These are phyloP conservation scores for Silvanus unidentatus DNA, from an alignment of 2,888 invertebrate species.

Conservation along the genomic window DNA sequence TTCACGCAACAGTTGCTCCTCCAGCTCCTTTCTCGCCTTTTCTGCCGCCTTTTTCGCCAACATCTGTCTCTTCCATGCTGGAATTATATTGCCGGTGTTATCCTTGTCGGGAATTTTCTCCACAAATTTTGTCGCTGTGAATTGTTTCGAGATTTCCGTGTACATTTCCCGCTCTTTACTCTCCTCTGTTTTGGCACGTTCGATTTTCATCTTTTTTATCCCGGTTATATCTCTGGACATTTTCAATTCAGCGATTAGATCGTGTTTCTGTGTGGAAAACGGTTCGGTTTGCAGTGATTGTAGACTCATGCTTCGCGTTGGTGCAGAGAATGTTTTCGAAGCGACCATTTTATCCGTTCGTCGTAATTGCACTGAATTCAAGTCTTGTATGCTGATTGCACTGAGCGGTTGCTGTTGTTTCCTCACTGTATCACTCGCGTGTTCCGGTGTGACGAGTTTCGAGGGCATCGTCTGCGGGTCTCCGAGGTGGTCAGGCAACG, in stretches of 20 bases:
- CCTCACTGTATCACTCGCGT: conserved; percentile 34
- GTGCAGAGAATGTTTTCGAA: conserved; percentile 78
- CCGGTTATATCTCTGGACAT: conserved; percentile 89
- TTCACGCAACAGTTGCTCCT: conserved; percentile 76
- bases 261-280: conserved; percentile 71
- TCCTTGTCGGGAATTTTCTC: conserved; percentile 91
- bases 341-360: conserved; percentile 70
- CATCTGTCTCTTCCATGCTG: conserved; percentile 94
- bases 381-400: conserved; percentile 80
- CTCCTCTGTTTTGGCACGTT: conserved; percentile 78
- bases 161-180: conserved; percentile 76
- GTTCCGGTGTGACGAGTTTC: conserved; percentile 13
- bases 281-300: conserved; percentile 67
- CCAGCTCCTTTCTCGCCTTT: conserved; percentile 83
- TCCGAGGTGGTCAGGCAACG: conserved; percentile 38
- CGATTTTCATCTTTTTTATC: conserved; percentile 89
- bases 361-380: conserved; percentile 75
- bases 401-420: conserved; percentile 72
- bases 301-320: conserved; percentile 67
- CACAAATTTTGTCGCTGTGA: conserved; percentile 80
- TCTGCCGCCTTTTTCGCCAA: conserved; percentile 91
- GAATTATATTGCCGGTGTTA: conserved; percentile 80
- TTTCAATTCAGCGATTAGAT: conserved; percentile 87
- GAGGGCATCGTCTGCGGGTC: conserved; percentile 18
- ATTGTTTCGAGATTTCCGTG: conserved; percentile 77